These are phyloP conservation scores for Panurus biarmicus DNA, from an alignment of 2,113 vertebrate genomes.

Conservation along the genomic window DNA sequence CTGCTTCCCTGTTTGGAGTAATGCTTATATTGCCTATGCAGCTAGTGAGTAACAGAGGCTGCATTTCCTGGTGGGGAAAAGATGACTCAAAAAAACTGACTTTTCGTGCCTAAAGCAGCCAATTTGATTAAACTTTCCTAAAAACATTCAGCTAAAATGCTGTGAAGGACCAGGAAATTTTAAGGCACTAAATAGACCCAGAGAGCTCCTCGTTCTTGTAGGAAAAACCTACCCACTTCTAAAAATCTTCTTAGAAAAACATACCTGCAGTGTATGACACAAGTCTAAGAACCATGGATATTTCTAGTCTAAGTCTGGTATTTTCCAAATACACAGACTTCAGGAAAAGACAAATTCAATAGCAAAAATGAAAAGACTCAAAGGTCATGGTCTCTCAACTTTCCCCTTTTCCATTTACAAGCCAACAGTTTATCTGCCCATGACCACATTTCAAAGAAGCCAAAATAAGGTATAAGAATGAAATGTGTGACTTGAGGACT, in stretches of 20 bases:
- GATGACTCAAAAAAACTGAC: not conserved
- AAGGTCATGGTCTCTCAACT: not conserved
- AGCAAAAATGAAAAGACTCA: not conserved
- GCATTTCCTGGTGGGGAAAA: not conserved
- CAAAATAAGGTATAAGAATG: not conserved
- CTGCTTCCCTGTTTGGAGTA: not conserved
- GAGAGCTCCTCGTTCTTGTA: not conserved
- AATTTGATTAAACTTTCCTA: not conserved
- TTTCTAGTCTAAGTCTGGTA: not conserved
- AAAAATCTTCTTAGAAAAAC: not conserved
- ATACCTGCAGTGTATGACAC: not conserved
- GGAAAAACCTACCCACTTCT: not conserved
- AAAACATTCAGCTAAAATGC: not conserved
- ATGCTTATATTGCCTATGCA: not conserved
- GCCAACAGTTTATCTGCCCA: not conserved
- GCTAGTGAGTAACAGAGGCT: not conserved
- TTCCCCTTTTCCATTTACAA: not conserved
- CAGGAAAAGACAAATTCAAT: not conserved
- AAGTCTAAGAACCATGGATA: not conserved
- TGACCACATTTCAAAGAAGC: not conserved
- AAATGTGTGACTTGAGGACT: not conserved
- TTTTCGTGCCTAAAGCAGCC: not conserved
- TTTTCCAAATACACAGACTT: not conserved
- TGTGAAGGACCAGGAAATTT: not conserved
- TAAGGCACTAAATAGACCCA: not conserved